Evolutionary conservation across 1,140 invertebrate genomes (phyloP).

Genomic region (Drusus annulatus): DNA sequence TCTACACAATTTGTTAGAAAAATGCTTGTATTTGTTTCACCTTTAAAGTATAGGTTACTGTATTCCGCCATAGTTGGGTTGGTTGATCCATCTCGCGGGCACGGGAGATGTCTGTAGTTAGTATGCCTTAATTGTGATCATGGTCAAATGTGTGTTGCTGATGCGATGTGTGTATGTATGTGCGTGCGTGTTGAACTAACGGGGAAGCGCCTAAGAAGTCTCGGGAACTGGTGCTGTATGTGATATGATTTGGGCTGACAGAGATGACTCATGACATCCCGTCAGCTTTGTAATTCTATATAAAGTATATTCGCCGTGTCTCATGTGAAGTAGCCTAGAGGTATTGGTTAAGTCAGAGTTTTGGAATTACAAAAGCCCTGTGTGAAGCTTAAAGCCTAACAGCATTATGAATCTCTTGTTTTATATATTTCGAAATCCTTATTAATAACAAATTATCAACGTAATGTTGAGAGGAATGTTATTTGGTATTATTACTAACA

Average conservation of each 20-base stretch:
- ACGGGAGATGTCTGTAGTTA: not conserved
- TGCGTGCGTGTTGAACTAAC: not conserved
- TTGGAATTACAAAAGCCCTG: not conserved
- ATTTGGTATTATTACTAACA: not conserved
- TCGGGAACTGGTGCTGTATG: not conserved
- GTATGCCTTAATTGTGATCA: conserved; percentile 5
- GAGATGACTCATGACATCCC: no score
- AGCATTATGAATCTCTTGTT: conserved; percentile 3
- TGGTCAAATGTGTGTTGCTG: not conserved
- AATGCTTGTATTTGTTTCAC: no score
- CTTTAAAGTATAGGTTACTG: no score
- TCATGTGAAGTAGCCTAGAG: not conserved
- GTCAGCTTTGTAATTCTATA: not conserved
- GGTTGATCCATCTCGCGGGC: no score
- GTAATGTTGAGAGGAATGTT: not conserved
- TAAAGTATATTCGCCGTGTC: not conserved
- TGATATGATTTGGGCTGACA: not conserved
- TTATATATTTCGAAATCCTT: not conserved
- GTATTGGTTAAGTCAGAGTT: not conserved
- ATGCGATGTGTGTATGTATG: not conserved
- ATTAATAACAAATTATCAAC: not conserved
- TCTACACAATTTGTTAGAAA: no score
- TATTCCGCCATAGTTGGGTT: no score
- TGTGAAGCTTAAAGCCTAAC: conserved; percentile 17
- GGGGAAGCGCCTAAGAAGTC: not conserved